Base-by-base conservation (phyloP, 2,888 invertebrate genomes). In the Synanthedon vespiformis region DNA sequence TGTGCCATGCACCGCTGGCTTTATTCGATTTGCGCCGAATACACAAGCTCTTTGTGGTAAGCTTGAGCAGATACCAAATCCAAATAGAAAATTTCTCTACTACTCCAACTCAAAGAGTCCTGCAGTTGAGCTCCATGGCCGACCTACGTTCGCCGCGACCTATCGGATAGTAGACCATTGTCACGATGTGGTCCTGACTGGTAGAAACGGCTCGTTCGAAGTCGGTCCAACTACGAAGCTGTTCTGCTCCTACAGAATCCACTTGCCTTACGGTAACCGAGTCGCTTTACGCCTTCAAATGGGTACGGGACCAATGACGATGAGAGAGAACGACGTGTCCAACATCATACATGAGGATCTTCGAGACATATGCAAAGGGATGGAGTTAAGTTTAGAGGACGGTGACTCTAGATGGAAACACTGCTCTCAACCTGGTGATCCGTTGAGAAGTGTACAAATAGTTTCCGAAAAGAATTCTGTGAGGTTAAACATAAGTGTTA, bases 101-200 rank as follows among this genome's bases (percentile, higher is more conserved):
- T 89, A 90, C 14, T 62, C 74, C 1, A 58, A 70, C 53, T 87
- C 89, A 34, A 88, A 87, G 57, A 83, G 79, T 57, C 89, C 89
- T 4, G 82, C 85, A 48, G 70, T 92, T 57, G 89, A 89, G 64
- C 76, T 91, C 53, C 89, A 89, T 64, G 91, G 91, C 57, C 87
- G 87, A 71, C 92, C 92, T 54, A 89, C 90, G 74, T 93, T 92
- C 86, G 88, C 90, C 71, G 87, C 92, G 64, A 84, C 82, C 63
- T 93, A 91, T 80, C 90, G 89, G 67, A 77, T 90, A 63, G 92
- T 93, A 55, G 93, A 93, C 77, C 90, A 91, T 70, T 93, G 93
- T 65, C 92, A 92, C 70, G 91, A 92, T 72, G 89, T 92, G 58
- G 90, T 91, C 40, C 88, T 92, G 60, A 88, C 89, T 61, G 82